These are phyloP conservation scores for Euplexia lucipara DNA, from an alignment of 2,888 invertebrate genomes.

Conservation along the genomic window DNA sequence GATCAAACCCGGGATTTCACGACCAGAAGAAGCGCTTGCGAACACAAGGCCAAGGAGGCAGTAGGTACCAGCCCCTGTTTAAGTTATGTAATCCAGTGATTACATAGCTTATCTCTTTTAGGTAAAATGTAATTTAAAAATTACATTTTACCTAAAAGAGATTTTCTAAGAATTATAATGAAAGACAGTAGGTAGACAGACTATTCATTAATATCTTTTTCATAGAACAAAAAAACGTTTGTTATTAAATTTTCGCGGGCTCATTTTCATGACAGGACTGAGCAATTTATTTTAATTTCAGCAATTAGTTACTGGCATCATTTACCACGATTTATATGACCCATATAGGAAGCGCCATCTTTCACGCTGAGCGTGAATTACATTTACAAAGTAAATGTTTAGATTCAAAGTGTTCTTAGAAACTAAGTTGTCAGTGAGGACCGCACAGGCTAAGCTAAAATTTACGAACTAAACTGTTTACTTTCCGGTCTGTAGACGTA, in stretches of 20 bases:
- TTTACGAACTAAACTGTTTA: constrained; percentile 9
- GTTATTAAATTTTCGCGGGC: constrained; percentile 22
- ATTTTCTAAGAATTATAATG: constrained; percentile 6
- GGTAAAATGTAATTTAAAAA: too few species aligned
- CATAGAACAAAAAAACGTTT: constrained; percentile 29
- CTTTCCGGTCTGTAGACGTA: constrained; percentile 1
- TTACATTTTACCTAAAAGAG: background rate
- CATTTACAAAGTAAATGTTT: constrained; percentile 4
- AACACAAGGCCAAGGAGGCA: too few species aligned
- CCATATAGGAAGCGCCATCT: constrained; percentile 33
- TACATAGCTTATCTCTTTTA: background rate
- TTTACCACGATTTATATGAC: constrained; percentile 39
- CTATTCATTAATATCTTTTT: constrained; percentile 21
- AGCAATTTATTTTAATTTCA: constrained; percentile 48
- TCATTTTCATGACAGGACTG: constrained; percentile 34
- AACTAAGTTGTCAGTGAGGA: background rate
- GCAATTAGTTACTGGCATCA: constrained; percentile 47
- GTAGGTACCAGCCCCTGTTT: too few species aligned
- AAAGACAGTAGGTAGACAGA: background rate
- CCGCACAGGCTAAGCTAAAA: background rate
- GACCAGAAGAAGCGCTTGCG: too few species aligned
- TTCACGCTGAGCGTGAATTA: constrained; percentile 20
- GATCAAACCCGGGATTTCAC: too few species aligned
- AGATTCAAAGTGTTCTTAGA: background rate
- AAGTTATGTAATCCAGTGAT: background rate